A percentile compares a stretch with the other conserved stretches of the same genome.
Evolutionary conservation across 2,113 vertebrate genomes (phyloP).

Genomic region (Brachyhypopomus occidentalis): DNA sequence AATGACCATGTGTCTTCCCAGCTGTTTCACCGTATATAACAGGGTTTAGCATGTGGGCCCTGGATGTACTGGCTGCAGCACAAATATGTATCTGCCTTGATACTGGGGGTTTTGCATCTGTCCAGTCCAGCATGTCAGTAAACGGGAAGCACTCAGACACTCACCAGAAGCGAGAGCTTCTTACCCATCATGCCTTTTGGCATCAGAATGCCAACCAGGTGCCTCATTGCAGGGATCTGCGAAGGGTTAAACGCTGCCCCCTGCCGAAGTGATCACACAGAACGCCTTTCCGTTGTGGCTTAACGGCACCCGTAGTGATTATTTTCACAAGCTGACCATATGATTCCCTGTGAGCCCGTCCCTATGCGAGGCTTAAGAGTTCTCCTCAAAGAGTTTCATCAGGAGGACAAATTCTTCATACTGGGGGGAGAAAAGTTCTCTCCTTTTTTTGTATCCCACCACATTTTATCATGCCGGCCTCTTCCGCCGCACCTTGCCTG

Average conservation of each 20-base stretch:
- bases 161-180: conserved; percentile 9
- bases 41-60: conserved; percentile 34
- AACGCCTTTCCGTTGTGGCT: conserved; percentile 21
- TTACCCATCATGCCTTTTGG: conserved; percentile 31
- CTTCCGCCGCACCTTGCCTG: conserved; percentile 48
- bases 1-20: conserved; percentile 78
- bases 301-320: not conserved
- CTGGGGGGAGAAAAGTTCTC: not conserved
- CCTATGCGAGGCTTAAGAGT: conserved; percentile 12
- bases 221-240: conserved; percentile 20
- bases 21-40: conserved; percentile 69
- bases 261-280: conserved; percentile 36
- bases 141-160: conserved; percentile 65
- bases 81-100: conserved; percentile 62
- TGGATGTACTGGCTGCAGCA: conserved; percentile 55
- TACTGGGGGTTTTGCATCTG: conserved; percentile 56
- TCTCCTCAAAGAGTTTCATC: conserved; percentile 31
- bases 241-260: conserved; percentile 38
- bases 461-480: conserved; percentile 23
- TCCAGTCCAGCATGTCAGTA: conserved; percentile 68
- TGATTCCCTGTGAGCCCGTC: conserved; percentile 15
- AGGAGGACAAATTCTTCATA: conserved; percentile 9
- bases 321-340: conserved; percentile 3
- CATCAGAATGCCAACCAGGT: conserved; percentile 24
- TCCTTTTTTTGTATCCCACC: conserved; percentile 25